Evolutionary conservation across 2,113 vertebrate species (phyloP).

Genomic region (Dipodomys spectabilis): DNA sequence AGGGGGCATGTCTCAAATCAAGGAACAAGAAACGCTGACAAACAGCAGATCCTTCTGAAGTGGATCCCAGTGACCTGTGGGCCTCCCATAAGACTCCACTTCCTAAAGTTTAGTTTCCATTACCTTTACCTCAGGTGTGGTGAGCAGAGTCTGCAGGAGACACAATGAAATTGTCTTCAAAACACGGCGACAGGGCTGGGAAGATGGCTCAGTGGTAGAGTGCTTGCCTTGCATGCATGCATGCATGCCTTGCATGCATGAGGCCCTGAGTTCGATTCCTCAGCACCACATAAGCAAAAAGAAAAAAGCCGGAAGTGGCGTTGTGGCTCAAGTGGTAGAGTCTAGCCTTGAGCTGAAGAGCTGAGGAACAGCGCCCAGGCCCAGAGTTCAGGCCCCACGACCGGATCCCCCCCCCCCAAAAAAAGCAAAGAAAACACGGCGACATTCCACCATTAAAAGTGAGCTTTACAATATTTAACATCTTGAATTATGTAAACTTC

Average conservation of each 20-base stretch:
- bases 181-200: neutral
- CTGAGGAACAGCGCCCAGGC: too few relatives aligned
- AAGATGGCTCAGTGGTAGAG: too few relatives aligned
- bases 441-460: neutral
- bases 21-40: neutral
- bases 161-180: neutral
- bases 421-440: neutral
- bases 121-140: neutral
- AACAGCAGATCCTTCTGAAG: neutral
- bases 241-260: too few relatives aligned
- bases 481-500: neutral
- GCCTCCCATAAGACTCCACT: fast-evolving
- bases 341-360: too few relatives aligned
- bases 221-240: too few relatives aligned
- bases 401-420: too few relatives aligned
- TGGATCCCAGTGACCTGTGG: too few relatives aligned
- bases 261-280: too few relatives aligned
- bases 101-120: neutral
- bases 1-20: neutral
- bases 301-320: too few relatives aligned
- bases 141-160: neutral
- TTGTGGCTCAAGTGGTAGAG: too few relatives aligned
- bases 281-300: too few relatives aligned
- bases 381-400: too few relatives aligned
- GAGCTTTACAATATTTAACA: neutral